Conservation (phyloP, 1,140 invertebrate genomes). For the Halyomorpha halys region DNA sequence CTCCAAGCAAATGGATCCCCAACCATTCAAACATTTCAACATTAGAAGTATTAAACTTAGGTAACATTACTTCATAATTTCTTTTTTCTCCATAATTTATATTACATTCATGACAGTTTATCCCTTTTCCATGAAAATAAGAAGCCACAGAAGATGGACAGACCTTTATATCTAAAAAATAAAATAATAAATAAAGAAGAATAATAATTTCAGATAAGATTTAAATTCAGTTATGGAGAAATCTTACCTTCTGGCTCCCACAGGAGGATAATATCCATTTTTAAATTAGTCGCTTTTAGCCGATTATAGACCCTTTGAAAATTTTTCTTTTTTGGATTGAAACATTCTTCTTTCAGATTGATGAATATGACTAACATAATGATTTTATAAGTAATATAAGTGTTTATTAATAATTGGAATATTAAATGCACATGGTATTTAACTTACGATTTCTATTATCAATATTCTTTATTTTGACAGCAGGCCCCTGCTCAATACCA, state of each 20-base stretch:
- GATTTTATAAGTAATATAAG: neutral
- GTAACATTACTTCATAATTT: constrained; percentile 37
- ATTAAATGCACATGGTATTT: neutral
- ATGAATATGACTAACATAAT: constrained; percentile 31
- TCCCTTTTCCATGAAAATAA: constrained; percentile 42
- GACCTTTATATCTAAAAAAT: constrained; percentile 37
- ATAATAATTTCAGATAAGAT: neutral
- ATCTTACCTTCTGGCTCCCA: constrained; percentile 45
- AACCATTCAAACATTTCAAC: constrained; percentile 44
- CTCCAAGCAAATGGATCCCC: constrained; percentile 30
- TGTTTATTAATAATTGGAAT: neutral
- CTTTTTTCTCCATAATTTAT: constrained; percentile 34
- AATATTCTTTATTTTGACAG: constrained; percentile 4
- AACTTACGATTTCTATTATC: neutral
- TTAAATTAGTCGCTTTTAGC: constrained; percentile 35
- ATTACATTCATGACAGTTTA: constrained; percentile 38
- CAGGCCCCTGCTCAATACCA: constrained; percentile 2
- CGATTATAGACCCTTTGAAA: constrained; percentile 38
- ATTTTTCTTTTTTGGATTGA: constrained; percentile 41
- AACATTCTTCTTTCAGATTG: constrained; percentile 40
- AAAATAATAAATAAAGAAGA: constrained; percentile 26
- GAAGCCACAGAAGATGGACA: constrained; percentile 50
- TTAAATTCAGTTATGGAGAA: neutral
- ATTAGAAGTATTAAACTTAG: constrained; percentile 31
- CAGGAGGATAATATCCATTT: constrained; percentile 40